phyloP scores from a whole-genome alignment of 2,888 invertebrate genomes.

The Crossocerus cetratus region DNA sequence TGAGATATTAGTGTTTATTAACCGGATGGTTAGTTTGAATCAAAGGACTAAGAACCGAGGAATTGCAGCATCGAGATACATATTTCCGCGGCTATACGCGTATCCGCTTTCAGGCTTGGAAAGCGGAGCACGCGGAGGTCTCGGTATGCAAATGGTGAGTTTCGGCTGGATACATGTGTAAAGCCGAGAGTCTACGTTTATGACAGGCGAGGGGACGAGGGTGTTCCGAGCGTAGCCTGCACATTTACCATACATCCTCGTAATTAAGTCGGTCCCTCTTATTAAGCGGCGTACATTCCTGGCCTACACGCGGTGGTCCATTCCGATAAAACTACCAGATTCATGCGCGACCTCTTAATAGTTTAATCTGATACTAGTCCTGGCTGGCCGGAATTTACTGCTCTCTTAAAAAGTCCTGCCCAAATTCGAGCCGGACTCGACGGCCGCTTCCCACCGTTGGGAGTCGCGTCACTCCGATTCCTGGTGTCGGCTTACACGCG shows the following conservation, averaged over 20 bases:
- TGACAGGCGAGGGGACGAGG: conserved; percentile 54
- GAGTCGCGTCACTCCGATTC: too few relatives aligned
- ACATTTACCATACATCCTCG: conserved; percentile 68
- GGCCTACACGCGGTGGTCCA: conserved; percentile 37
- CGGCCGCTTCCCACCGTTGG: too few relatives aligned
- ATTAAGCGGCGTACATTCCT: conserved; percentile 53
- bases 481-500: too few relatives aligned
- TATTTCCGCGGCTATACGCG: too few relatives aligned
- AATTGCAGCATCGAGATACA: too few relatives aligned
- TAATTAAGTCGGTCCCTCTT: conserved; percentile 73
- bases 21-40: too few relatives aligned
- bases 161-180: conserved; percentile 46
- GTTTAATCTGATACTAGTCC: conserved; percentile 27
- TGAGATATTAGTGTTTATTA: too few relatives aligned
- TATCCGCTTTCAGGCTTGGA: conserved; percentile 34
- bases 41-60: too few relatives aligned
- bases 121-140: conserved; percentile 32
- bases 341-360: conserved; percentile 22
- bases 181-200: conserved; percentile 47
- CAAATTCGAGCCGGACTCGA: too few relatives aligned
- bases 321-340: conserved; percentile 24
- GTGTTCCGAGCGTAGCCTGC: conserved; percentile 28
- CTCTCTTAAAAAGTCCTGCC: neutral
- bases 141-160: conserved; percentile 64
- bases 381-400: conserved; percentile 3